Base-by-base conservation (phyloP, 1,140 invertebrate genomes). In the Pomacea maculata region DNA sequence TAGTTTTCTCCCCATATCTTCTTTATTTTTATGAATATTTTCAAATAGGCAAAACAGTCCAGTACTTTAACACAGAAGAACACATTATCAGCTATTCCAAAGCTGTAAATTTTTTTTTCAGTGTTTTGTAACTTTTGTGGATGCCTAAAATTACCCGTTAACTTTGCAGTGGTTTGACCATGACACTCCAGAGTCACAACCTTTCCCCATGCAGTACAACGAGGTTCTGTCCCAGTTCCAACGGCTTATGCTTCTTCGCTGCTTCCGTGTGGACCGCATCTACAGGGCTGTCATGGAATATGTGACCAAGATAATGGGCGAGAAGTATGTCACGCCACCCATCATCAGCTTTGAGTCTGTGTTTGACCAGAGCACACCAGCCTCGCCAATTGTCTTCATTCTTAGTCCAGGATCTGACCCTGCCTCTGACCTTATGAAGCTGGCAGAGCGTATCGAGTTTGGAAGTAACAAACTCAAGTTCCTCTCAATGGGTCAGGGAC, bases 351-450 rank as follows among this genome's bases (percentile, higher is more conserved):
- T 96, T 79, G 94, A 96, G 81, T 93, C 93, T 82, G 96, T 97
- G 81, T 96, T 93, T 87, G 94, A 96, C 79, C 95, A 97, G 89
- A 96, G 95, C 80, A 94, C 94, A 0, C 93, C 95, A 1, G 93
- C 90, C 12, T 96, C 94, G 80, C 96, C 96, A 0, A 95, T 97
- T 21, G 94, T 97, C 71, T 97, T 98, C 88, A 95, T 97, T 79
- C 92, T 97, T 45, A 96, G 95, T 87, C 95, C 96, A 15, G 96
- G 96, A 0, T 96, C 96, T 0, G 96, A 98, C 92, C 96, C 96
- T 34, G 95, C 95, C 0, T 94, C 93, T 72, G 96, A 97, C 88
- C 89, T 98, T n/a, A 95, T 96, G 93, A 97, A 97, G 91, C 88
- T 97, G 34, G 96, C 95, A 0, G 95, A 96, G 73, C 92, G 92